phyloP scores from a whole-genome alignment of 2,888 invertebrate species.

The Xylophagus ater region DNA sequence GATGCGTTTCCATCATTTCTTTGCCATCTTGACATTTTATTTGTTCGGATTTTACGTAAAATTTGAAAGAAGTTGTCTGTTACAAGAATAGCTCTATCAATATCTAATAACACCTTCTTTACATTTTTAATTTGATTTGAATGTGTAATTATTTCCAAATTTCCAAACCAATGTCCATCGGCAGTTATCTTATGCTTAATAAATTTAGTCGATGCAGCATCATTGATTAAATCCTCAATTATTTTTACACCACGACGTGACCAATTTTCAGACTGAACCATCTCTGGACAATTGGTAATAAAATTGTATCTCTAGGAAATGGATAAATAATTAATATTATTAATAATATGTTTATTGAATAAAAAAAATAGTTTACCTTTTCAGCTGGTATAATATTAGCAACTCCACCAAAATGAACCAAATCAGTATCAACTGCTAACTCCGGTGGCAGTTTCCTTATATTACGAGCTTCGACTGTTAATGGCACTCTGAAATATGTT shows the following conservation, averaged over 20 bases:
- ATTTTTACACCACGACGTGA: constrained; percentile 12
- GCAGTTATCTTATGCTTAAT: neutral
- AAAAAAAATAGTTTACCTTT: constrained; percentile 9
- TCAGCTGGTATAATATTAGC: constrained; percentile 14
- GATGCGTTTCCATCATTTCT: constrained; percentile 9
- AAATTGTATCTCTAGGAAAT: constrained; percentile 13
- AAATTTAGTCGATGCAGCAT: constrained; percentile 9
- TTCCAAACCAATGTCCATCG: constrained; percentile 13
- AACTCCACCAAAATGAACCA: constrained; percentile 14
- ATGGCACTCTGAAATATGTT: constrained; percentile 6
- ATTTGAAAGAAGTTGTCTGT: constrained; percentile 8
- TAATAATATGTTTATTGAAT: neutral
- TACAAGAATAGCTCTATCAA: constrained; percentile 6
- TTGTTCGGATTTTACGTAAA: constrained; percentile 9
- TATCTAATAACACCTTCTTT: constrained; percentile 9
- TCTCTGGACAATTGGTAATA: neutral
- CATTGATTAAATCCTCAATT: constrained; percentile 12
- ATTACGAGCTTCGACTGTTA: constrained; percentile 6
- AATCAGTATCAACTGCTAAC: constrained; percentile 1
- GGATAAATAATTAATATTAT: neutral
- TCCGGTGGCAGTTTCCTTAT: constrained; percentile 8
- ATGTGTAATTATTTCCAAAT: constrained; percentile 11
- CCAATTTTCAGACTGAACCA: constrained; percentile 9
- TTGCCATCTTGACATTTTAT: constrained; percentile 11
- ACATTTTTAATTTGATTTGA: constrained; percentile 12